These are phyloP conservation scores for Monomorium pharaonis DNA, from an alignment of 1,140 invertebrate species.

Conservation along the genomic window DNA sequence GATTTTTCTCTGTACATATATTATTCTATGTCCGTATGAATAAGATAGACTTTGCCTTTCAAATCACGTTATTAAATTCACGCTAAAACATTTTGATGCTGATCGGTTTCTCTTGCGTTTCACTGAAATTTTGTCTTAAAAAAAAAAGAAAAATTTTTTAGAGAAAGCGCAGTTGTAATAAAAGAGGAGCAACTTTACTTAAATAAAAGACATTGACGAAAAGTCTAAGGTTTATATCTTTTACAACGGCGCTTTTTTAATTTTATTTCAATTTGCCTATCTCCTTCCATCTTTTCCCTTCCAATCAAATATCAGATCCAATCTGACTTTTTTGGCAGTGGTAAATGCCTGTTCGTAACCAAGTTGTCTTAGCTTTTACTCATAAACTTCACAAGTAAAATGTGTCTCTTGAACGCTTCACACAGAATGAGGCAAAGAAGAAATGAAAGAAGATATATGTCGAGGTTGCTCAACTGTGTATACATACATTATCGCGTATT, in stretches of 20 bases:
- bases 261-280: not conserved
- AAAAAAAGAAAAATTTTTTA: not conserved
- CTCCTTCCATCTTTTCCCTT: not conserved
- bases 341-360: not conserved
- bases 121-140: too few relatives aligned
- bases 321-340: not conserved
- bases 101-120: not conserved
- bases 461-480: not conserved
- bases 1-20: not conserved
- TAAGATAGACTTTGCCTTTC: not conserved
- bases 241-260: not conserved
- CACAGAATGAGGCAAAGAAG: not conserved
- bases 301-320: not conserved
- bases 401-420: not conserved
- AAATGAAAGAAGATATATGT: not conserved
- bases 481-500: not conserved
- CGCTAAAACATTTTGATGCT: not conserved
- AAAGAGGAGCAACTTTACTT: not conserved
- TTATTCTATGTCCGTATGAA: not conserved
- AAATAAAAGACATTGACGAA: not conserved
- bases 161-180: not conserved
- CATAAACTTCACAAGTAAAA: not conserved
- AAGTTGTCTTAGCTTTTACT: not conserved
- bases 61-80: not conserved
- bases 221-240: not conserved